Base-by-base conservation (phyloP, 2,888 invertebrate species). In the Thalpophila matura region DNA sequence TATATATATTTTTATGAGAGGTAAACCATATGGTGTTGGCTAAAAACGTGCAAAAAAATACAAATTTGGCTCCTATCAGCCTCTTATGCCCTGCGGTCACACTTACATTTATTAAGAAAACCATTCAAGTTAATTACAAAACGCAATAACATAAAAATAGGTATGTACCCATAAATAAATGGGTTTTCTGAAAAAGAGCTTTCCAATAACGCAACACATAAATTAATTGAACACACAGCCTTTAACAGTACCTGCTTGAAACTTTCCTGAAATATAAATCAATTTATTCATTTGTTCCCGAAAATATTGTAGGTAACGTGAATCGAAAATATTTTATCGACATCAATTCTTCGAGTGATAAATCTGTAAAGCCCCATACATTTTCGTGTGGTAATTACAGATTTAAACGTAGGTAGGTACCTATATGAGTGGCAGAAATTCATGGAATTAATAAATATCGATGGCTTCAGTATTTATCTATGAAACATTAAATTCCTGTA, bases 301-400 rank as follows among this genome's bases (percentile, higher is more conserved):
- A 40, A 22, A n/a, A 31, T 27, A 33, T 33, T 62, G 2, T 40
- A n/a, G 16, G 38, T 31, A 47, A 16, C 31, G 26, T 40, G 10
- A 37, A 40, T 49, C 9, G 33, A 42, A 35, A 62, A 62, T 35
- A 42, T 62, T 20, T n/a, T 62, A 33, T 42, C 49, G 27, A 40
- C 27, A 38, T 26, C n/a, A 5, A 37, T 63, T 63, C 27, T 29
- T 43, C 22, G 10, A 43, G 18, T 35, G n/a, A 22, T 63, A 27
- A 61, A 62, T 61, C 10, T 35, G 12, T 42, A 27, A 14, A 50
- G 12, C 18, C 31, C 10, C 3, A 24, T 35, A 14, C 49, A 49
- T 35, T 49, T 29, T 33, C 16, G 20, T 16, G 2, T n/a, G n/a
- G 12, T 6, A 22, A 18, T n/a, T 7, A n/a, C n/a, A 7, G 40